A percentile compares a stretch with the other conserved stretches of the same genome.
phyloP scores from a whole-genome alignment of 1,140 invertebrate genomes.

The Mercenaria mercenaria region DNA sequence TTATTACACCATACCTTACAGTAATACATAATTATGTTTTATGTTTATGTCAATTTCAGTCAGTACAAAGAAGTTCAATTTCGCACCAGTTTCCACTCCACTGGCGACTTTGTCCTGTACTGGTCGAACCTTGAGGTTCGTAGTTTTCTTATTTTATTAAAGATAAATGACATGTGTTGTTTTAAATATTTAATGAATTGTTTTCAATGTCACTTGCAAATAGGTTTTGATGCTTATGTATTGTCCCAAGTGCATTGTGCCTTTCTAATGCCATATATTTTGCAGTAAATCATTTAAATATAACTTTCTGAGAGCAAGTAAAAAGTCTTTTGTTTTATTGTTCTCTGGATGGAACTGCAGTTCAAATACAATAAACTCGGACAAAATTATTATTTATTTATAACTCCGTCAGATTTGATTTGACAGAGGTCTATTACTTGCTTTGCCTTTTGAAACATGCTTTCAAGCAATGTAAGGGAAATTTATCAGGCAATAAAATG shows the following conservation, averaged over 20 bases:
- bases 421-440: background rate
- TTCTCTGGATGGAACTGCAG: background rate
- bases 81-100: no score
- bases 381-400: constrained; percentile 22
- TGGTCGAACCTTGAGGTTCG: no score
- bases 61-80: no score
- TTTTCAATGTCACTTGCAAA: background rate
- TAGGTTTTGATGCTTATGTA: background rate
- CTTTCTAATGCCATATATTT: background rate
- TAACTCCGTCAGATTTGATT: background rate
- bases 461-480: background rate
- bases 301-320: background rate
- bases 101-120: no score
- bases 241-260: background rate
- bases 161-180: no score
- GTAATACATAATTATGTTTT: no score
- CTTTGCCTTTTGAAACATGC: background rate
- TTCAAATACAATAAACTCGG: background rate
- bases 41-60: no score
- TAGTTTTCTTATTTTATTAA: no score
- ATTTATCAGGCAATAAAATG: background rate
- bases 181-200: background rate
- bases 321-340: background rate
- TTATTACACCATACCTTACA: no score
- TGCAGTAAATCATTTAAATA: background rate